Percentiles rank a stretch among this genome's conserved stretches.
phyloP scores from a whole-genome alignment of 2,797 vertebrate genomes.

The Nannoperca australis region DNA sequence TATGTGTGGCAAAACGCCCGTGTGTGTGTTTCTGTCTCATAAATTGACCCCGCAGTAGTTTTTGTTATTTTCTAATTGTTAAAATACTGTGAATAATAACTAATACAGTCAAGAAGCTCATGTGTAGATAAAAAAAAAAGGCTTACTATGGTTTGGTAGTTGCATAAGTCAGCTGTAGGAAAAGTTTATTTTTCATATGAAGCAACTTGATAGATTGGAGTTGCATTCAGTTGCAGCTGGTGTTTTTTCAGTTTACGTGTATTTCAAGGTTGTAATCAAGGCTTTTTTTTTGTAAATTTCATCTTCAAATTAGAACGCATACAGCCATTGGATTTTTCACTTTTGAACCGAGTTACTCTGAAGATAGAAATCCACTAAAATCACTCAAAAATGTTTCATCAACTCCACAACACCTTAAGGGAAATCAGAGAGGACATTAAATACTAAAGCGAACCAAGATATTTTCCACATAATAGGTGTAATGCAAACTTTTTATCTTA shows the following conservation, averaged over 20 bases:
- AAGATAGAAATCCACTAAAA: conserved; percentile 1
- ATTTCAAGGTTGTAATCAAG: conserved; percentile 18
- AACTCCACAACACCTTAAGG: not conserved
- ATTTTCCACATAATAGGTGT: not conserved
- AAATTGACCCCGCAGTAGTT: not conserved
- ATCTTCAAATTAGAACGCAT: not conserved
- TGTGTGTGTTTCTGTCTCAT: not conserved
- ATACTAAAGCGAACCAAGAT: not conserved
- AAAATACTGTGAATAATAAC: not conserved
- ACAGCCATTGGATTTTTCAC: not conserved
- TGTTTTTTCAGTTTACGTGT: not conserved
- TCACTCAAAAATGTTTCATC: not conserved
- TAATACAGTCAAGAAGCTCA: not conserved
- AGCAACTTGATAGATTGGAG: not conserved
- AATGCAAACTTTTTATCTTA: not conserved
- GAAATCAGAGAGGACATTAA: not conserved
- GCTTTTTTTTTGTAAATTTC: not conserved
- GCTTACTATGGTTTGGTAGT: not conserved
- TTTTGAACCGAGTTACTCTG: not conserved
- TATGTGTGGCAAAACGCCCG: not conserved
- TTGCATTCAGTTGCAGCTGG: not conserved
- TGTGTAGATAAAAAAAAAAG: not conserved
- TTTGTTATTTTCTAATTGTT: not conserved
- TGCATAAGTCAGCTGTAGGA: not conserved
- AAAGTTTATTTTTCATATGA: not conserved